These are phyloP conservation scores for Smutsia gigantea DNA, from an alignment of 2,797 vertebrate genomes.

Conservation along the genomic window DNA sequence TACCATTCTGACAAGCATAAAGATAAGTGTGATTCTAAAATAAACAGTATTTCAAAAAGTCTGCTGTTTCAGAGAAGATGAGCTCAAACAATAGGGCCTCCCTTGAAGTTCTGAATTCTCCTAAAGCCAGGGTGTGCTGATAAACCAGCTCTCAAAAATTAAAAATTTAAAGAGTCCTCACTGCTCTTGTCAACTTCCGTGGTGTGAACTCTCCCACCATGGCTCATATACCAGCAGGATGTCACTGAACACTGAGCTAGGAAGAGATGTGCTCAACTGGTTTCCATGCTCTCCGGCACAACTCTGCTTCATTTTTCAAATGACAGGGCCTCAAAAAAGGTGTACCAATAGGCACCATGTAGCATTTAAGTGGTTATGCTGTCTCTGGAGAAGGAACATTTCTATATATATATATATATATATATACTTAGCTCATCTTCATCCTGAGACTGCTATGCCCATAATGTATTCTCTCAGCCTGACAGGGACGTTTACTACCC, in stretches of 20 bases:
- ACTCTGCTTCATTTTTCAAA: not conserved
- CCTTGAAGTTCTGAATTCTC: not conserved
- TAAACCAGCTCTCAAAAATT: not conserved
- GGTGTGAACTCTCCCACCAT: not conserved
- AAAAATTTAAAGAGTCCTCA: not conserved
- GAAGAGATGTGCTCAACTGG: accelerated
- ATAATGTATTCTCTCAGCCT: not conserved
- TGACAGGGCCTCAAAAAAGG: not conserved
- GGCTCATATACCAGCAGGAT: not conserved
- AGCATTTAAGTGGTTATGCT: not conserved
- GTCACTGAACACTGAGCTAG: no score
- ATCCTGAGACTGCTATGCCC: not conserved
- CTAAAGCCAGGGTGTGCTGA: not conserved
- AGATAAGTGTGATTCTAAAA: not conserved
- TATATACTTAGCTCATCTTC: not conserved
- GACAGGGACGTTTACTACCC: not conserved
- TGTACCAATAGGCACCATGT: not conserved
- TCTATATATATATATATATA: not conserved
- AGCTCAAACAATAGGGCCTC: not conserved
- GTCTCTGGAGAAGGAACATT: not conserved
- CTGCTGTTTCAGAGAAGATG: not conserved
- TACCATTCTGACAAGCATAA: no score
- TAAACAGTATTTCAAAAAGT: not conserved
- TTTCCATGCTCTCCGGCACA: not conserved
- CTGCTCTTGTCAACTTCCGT: not conserved